These are phyloP conservation scores for Copidosoma floridanum DNA, from an alignment of 1,140 invertebrate species.

Conservation along the genomic window DNA sequence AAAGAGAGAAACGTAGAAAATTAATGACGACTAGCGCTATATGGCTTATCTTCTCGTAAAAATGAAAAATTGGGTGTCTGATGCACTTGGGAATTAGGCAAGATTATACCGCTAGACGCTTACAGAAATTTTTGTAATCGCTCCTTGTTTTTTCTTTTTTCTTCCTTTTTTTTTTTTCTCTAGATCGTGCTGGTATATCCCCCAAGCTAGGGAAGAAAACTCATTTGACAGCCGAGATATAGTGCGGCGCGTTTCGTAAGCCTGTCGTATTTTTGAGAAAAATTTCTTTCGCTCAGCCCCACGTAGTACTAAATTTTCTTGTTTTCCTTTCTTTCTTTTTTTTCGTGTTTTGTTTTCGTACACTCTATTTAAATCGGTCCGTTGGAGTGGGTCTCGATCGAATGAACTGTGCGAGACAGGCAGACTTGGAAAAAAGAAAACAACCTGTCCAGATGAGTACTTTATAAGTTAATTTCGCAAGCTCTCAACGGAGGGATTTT, in stretches of 20 bases:
- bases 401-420: neutral
- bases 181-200: too few species aligned
- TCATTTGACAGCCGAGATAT: conserved; percentile 5
- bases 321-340: neutral
- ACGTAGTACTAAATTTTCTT: conserved; percentile 13
- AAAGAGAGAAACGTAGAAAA: neutral
- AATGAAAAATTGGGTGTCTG: neutral
- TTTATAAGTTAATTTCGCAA: neutral
- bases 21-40: neutral
- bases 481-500: neutral
- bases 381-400: conserved; percentile 2
- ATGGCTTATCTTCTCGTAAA: neutral
- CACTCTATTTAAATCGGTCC: neutral
- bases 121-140: conserved; percentile 20
- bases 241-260: conserved; percentile 10
- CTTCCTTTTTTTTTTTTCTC: too few species aligned
- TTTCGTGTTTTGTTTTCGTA: neutral
- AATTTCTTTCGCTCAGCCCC: conserved; percentile 7
- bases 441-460: neutral
- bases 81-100: conserved; percentile 8
- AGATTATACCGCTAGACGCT: conserved; percentile 6
- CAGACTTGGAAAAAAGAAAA: neutral
- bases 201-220: neutral
- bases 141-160: too few species aligned
- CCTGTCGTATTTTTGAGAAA: conserved; percentile 14